phyloP scores from a whole-genome alignment of 1,140 invertebrate genomes.

The Apis dorsata region DNA sequence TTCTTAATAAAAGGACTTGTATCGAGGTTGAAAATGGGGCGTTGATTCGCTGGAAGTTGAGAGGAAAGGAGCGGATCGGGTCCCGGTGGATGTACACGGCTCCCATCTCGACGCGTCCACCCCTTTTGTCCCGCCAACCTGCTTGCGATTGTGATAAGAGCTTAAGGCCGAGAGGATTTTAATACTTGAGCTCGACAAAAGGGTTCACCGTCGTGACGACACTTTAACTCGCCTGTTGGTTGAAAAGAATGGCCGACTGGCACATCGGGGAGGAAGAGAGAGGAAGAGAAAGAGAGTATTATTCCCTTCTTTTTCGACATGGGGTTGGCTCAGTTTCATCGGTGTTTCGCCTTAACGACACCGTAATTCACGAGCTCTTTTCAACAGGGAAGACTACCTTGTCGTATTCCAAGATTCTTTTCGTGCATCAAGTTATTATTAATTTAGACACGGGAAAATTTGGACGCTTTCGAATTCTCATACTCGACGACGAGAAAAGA shows the following conservation, averaged over 20 bases:
- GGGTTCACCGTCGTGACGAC: background rate
- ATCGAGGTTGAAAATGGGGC: conserved; percentile 3
- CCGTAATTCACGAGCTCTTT: background rate
- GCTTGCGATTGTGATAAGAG: conserved; percentile 28
- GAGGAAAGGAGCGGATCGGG: background rate
- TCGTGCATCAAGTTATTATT: too few relatives aligned
- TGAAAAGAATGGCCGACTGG: background rate
- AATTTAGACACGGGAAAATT: too few relatives aligned
- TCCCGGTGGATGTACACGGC: background rate
- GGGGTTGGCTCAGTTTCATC: background rate
- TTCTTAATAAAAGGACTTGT: conserved; percentile 6
- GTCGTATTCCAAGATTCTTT: too few relatives aligned
- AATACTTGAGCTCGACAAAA: conserved; percentile 61
- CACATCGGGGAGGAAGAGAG: background rate
- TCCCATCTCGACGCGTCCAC: conserved; percentile 9
- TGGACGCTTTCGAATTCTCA: too few relatives aligned
- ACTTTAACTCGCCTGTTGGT: conserved; percentile 34
- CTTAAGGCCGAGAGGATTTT: conserved; percentile 46
- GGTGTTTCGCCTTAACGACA: background rate
- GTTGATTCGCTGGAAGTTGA: background rate
- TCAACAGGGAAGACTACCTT: too few relatives aligned
- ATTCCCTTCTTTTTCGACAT: background rate
- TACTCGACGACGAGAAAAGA: too few relatives aligned
- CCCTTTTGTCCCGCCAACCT: conserved; percentile 26
- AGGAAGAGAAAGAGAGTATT: too few relatives aligned